Base-by-base conservation (phyloP, 2,888 invertebrate genomes). In the Onthophagus sagittarius region DNA sequence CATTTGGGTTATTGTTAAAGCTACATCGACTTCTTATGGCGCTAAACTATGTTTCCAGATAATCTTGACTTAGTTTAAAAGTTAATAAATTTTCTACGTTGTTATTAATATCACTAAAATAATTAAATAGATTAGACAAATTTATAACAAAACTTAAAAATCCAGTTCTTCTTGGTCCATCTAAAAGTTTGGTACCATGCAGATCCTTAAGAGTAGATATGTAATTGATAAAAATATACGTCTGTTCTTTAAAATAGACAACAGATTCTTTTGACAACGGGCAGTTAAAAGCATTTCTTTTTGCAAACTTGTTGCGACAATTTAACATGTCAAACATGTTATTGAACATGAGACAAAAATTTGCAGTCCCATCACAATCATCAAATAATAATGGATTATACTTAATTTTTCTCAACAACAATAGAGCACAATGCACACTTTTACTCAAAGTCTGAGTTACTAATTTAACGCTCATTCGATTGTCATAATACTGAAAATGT, bases 391-490 rank as follows among this genome's bases (percentile, higher is more conserved):
- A n/a, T 15, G 32, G 65, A 15, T 15, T 15, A 6, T 65, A 39
- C 15, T 67, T 32, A n/a, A 63, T 14, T n/a, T 39, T 11, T 39
- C 67, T 71, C 15, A 67, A 73, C 73, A 71, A 78, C 23, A 71
- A 23, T 13, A 79, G 67, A 9, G 77, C 77, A 65, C 75, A 72
- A n/a, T 73, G 72, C 1, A 77, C 77, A 70, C 78, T 79, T n/a
- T 74, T 32, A 75, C 79, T 80, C 1, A 79, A 74, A 5, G 77
- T 75, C 74, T 80, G 79, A 2, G 76, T 77, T 31, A 79, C 79
- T n/a, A 79, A 71, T 15, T 63, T 70, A 5, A 79, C 78, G 53
- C 78, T 79, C 78, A 79, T 79, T 75, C 75, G 78, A 63, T 80
- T 76, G 23, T 72, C 23, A 5, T 71, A n/a, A 70, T 71, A 78